Evolutionary conservation across 2,113 vertebrate species (phyloP).

Genomic region (Heteronetta atricapilla): DNA sequence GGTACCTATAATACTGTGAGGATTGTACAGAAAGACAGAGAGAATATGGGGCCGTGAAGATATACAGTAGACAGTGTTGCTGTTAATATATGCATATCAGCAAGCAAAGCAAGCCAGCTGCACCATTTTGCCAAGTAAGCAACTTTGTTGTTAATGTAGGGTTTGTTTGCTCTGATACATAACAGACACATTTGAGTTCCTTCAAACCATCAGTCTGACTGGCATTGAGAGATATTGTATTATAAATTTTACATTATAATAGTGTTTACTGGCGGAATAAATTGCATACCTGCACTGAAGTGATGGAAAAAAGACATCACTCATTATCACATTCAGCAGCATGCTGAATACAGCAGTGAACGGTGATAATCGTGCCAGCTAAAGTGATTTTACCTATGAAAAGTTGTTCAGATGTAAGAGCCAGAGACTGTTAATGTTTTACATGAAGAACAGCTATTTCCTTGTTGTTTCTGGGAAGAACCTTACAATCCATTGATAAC

Average conservation of each 20-base stretch:
- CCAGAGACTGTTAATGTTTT: constrained; percentile 33
- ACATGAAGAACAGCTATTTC: background rate
- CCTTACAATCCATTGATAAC: constrained; percentile 19
- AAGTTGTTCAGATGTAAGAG: constrained; percentile 50
- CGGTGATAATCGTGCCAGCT: constrained; percentile 43
- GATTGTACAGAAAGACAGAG: background rate
- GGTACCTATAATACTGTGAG: background rate
- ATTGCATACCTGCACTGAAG: constrained; percentile 63
- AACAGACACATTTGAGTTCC: constrained; percentile 55
- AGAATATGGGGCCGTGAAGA: background rate
- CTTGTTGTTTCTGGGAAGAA: constrained; percentile 26
- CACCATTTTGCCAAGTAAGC: constrained; percentile 58
- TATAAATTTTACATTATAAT: constrained; percentile 75
- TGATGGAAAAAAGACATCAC: constrained; percentile 60
- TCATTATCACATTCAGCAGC: constrained; percentile 61
- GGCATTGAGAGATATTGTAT: constrained; percentile 71
- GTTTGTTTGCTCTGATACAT: constrained; percentile 69
- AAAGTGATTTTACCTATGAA: constrained; percentile 55
- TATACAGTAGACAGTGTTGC: background rate
- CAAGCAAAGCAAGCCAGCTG: constrained; percentile 22
- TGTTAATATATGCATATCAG: background rate
- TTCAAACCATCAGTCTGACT: constrained; percentile 68
- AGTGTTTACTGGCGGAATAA: constrained; percentile 72
- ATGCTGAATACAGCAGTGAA: constrained; percentile 47
- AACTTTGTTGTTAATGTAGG: constrained; percentile 59